phyloP scores from a whole-genome alignment of 2,888 invertebrate genomes.

The Epirrhoe alternata region DNA sequence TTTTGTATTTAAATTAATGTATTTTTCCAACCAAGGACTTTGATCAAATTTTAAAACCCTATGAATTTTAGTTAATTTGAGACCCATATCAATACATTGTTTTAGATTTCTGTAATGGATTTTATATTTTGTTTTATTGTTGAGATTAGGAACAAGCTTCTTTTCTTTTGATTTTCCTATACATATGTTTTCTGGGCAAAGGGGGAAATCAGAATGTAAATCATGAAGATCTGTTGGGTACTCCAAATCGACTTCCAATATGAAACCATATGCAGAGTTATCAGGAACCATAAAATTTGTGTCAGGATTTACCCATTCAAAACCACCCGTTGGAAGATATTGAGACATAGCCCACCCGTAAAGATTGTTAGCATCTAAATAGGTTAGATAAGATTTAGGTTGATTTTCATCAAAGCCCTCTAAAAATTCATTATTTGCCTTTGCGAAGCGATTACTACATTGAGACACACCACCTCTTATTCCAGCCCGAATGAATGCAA shows the following conservation, averaged over 20 bases:
- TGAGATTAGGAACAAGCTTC: slow-evolving; percentile 41
- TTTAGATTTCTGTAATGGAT: slow-evolving; percentile 48
- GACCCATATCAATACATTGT: slow-evolving; percentile 43
- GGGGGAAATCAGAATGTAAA: slow-evolving; percentile 34
- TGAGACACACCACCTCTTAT: slow-evolving; percentile 10
- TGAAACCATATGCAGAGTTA: slow-evolving; percentile 16
- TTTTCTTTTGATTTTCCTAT: slow-evolving; percentile 10
- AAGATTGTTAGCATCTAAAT: slow-evolving; percentile 9
- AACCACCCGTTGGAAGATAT: slow-evolving; percentile 6
- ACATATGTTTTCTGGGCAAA: slow-evolving; percentile 34
- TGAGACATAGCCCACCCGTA: slow-evolving; percentile 13
- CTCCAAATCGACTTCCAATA: slow-evolving; percentile 42
- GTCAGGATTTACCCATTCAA: slow-evolving; percentile 13
- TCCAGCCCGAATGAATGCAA: slow-evolving; percentile 4
- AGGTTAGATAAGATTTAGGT: slow-evolving; percentile 3
- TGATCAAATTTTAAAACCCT: slow-evolving; percentile 51
- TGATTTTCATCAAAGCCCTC: no score
- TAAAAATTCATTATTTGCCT: not conserved
- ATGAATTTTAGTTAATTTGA: slow-evolving; percentile 23
- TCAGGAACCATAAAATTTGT: not conserved
- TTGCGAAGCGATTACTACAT: slow-evolving; percentile 6
- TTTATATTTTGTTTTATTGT: slow-evolving; percentile 40
- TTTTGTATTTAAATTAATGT: slow-evolving; percentile 63
- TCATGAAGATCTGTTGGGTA: slow-evolving; percentile 40
- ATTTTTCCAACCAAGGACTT: slow-evolving; percentile 56